These are phyloP conservation scores for Oryzaephilus surinamensis DNA, from an alignment of 1,140 invertebrate genomes.

Conservation along the genomic window DNA sequence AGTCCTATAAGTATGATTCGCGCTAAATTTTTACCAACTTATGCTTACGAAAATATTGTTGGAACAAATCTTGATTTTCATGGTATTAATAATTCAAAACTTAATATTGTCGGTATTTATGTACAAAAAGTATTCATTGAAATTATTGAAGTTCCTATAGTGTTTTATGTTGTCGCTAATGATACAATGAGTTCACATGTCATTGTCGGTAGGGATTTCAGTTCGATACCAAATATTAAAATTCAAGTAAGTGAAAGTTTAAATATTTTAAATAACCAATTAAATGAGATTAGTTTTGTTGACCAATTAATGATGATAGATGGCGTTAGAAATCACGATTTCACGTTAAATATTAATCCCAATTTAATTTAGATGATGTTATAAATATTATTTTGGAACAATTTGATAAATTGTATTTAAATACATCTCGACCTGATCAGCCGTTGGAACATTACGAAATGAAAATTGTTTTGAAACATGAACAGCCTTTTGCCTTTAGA, in stretches of 20 bases:
- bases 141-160: neutral
- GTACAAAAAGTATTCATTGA: neutral
- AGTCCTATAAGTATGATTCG: slow-evolving; percentile 6
- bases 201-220: slow-evolving; percentile 3
- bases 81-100: neutral
- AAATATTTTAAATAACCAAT: slow-evolving; percentile 1
- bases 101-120: neutral
- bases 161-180: neutral
- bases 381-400: neutral
- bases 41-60: neutral
- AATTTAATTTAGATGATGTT: neutral
- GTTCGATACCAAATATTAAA: neutral
- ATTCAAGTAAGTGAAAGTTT: slow-evolving; percentile 1
- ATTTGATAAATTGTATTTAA: neutral
- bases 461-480: slow-evolving; percentile 9
- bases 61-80: neutral
- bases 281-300: neutral
- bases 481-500: slow-evolving; percentile 23
- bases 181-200: neutral
- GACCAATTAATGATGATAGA: neutral
- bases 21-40: neutral
- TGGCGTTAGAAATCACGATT: too few relatives aligned
- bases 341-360: neutral
- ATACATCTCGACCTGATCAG: neutral
- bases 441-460: slow-evolving; percentile 10